Conservation (phyloP, 2,888 invertebrate species). For the Seladonia tumulorum region DNA sequence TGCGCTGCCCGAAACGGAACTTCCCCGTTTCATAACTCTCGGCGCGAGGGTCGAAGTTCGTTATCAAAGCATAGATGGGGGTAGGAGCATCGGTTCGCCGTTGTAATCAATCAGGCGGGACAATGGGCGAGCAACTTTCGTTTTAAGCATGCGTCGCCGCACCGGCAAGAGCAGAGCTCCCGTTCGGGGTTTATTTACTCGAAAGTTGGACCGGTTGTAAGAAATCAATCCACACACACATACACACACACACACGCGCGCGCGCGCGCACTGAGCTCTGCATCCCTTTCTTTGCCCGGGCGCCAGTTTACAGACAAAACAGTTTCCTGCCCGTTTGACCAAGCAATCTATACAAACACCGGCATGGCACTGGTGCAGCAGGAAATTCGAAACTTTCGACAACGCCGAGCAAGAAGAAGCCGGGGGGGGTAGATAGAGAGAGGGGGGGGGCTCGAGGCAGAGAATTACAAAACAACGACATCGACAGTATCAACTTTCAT, state of each 20-base stretch:
- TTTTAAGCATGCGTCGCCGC: background rate
- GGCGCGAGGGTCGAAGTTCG: slow-evolving; percentile 3
- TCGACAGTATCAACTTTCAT: slow-evolving; percentile 80
- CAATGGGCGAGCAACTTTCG: slow-evolving; percentile 11
- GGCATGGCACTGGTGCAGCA: slow-evolving; percentile 51
- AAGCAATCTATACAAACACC: slow-evolving; percentile 69
- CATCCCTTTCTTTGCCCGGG: slow-evolving; percentile 45
- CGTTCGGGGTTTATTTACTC: slow-evolving; percentile 9
- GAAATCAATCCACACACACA: slow-evolving; percentile 57
- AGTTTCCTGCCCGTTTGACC: slow-evolving; percentile 55
- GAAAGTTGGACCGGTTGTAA: slow-evolving; percentile 46
- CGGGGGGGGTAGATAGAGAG: too few relatives aligned
- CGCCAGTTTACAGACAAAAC: slow-evolving; percentile 64
- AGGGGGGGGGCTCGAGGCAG: slow-evolving; percentile 25
- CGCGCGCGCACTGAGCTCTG: slow-evolving; percentile 42
- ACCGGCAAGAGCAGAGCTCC: background rate
- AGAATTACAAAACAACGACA: slow-evolving; percentile 80
- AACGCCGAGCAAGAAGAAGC: slow-evolving; percentile 72
- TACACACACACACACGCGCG: background rate
- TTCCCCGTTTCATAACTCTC: background rate
- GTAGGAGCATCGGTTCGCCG: background rate
- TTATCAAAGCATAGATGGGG: slow-evolving; percentile 7
- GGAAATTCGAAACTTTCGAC: slow-evolving; percentile 77
- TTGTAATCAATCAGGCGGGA: slow-evolving; percentile 11
- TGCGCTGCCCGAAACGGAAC: background rate